phyloP scores from a whole-genome alignment of 2,888 invertebrate species.

The Omphaloscelis lunosa region DNA sequence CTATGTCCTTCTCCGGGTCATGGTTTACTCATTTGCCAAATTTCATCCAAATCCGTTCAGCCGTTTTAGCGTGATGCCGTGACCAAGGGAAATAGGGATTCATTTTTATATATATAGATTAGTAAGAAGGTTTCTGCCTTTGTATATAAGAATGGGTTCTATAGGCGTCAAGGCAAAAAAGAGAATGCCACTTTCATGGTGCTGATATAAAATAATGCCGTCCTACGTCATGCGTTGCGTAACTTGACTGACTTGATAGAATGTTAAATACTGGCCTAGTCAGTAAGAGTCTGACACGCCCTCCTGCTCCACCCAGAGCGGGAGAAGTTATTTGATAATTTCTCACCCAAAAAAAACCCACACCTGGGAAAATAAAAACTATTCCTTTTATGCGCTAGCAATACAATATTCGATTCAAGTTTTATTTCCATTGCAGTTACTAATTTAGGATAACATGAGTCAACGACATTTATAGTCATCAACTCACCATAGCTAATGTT shows the following conservation, averaged over 20 bases:
- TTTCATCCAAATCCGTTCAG: no score
- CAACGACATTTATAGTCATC: conserved; percentile 3
- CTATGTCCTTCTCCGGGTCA: no score
- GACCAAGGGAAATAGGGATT: no score
- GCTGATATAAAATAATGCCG: conserved; percentile 15
- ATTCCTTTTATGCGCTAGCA: background rate
- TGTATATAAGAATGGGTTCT: conserved; percentile 18
- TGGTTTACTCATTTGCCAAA: no score
- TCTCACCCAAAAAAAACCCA: no score
- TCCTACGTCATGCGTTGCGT: conserved; percentile 28
- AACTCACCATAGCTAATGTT: conserved; percentile 9
- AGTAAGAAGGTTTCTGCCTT: conserved; percentile 11
- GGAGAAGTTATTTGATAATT: no score
- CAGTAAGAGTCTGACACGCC: no score
- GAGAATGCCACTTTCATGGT: conserved; percentile 34
- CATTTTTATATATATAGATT: no score
- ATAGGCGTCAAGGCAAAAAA: conserved; percentile 33
- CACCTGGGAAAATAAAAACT: conserved; percentile 6
- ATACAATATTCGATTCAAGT: conserved; percentile 1
- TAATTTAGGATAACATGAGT: background rate
- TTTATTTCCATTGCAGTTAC: conserved; percentile 1
- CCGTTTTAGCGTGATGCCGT: no score
- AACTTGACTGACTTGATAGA: conserved; percentile 26
- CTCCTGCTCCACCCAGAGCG: no score
- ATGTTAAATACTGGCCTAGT: no score